Conservation (phyloP, 1,140 invertebrate genomes). For the Anastrepha ludens region DNA sequence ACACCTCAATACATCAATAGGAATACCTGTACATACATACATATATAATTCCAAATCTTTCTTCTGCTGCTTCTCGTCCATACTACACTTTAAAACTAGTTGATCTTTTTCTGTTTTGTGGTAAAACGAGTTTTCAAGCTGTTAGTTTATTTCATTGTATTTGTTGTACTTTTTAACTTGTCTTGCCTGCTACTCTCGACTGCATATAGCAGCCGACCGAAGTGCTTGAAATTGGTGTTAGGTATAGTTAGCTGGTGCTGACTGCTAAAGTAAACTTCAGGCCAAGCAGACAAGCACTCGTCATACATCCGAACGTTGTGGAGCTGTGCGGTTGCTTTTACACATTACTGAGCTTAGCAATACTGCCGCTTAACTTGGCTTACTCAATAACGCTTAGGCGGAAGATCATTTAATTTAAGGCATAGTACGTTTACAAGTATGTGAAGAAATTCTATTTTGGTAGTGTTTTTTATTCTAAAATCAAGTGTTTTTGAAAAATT, state of each 20-base stretch:
- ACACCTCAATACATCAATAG: not conserved
- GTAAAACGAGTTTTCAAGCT: conserved; percentile 51
- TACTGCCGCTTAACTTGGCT: not conserved
- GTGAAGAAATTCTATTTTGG: not conserved
- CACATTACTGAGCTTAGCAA: not conserved
- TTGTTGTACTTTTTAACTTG: conserved; percentile 27
- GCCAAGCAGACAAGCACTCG: not conserved
- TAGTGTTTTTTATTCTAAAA: not conserved
- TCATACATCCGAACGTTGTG: conserved; percentile 9
- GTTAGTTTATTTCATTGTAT: not conserved
- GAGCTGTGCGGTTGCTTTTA: conserved; percentile 41
- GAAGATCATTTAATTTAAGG: not conserved
- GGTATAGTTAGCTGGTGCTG: not conserved
- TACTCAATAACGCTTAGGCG: not conserved
- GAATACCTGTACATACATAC: not conserved
- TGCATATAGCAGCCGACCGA: not conserved
- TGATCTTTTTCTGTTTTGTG: conserved; percentile 39
- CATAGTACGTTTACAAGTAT: not conserved
- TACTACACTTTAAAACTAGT: conserved; percentile 12
- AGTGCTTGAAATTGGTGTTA: not conserved
- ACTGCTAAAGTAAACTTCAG: conserved; percentile 34
- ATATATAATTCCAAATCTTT: not conserved
- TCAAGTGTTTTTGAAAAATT: not conserved
- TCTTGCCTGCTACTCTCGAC: not conserved
- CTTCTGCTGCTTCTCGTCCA: not conserved